These are phyloP conservation scores for Watsonalla binaria DNA, from an alignment of 2,888 invertebrate genomes.

Conservation along the genomic window DNA sequence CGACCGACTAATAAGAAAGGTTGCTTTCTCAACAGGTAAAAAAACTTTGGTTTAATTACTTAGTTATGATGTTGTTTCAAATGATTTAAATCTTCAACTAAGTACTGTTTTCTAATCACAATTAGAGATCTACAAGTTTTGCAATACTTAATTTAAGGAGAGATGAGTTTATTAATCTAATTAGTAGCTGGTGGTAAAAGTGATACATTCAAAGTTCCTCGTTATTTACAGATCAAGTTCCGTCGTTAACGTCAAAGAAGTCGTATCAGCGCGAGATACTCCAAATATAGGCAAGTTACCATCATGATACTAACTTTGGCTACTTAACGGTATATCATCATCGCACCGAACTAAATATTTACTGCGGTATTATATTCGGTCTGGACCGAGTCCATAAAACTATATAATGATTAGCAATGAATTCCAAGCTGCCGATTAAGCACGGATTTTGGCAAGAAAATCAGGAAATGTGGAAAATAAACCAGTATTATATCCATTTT, in stretches of 20 bases:
- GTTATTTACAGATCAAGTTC: slow-evolving; percentile 55
- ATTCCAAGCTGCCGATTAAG: background rate
- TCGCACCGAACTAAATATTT: slow-evolving; percentile 17
- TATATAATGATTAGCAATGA: slow-evolving; percentile 8
- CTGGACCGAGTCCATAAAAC: background rate
- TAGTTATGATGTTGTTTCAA: background rate
- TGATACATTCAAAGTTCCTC: slow-evolving; percentile 12
- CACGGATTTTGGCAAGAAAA: background rate
- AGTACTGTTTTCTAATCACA: no score
- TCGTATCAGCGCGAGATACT: slow-evolving; percentile 31
- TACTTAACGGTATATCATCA: slow-evolving; percentile 43
- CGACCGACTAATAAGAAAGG: slow-evolving; percentile 6
- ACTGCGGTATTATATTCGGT: slow-evolving; percentile 30
- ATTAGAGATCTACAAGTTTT: no score
- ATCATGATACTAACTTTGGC: slow-evolving; percentile 30
- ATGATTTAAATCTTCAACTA: no score
- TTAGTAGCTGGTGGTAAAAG: no score
- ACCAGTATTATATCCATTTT: background rate
- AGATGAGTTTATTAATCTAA: background rate
- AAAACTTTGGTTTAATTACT: background rate
- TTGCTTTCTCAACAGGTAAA: slow-evolving; percentile 18
- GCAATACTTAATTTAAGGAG: no score
- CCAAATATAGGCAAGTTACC: slow-evolving; percentile 45
- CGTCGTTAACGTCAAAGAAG: slow-evolving; percentile 39
- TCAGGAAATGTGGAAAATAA: background rate